Evolutionary conservation across 1,140 invertebrate species (phyloP).

Genomic region (Condylostylus longicornis): DNA sequence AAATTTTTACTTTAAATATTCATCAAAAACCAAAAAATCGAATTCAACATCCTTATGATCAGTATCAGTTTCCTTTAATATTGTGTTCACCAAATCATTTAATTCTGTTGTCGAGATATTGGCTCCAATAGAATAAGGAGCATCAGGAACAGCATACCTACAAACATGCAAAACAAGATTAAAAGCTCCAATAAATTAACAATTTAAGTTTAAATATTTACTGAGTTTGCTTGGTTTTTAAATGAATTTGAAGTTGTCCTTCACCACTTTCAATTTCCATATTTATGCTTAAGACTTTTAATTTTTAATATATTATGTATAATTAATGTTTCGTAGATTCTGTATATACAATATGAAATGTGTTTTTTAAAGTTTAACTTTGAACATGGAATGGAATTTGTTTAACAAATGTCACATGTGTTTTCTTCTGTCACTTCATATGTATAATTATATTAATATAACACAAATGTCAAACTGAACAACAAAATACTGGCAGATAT

Average conservation of each 20-base stretch:
- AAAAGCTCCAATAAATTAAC: background rate
- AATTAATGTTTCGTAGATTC: too few species aligned
- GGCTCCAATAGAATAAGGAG: slow-evolving; percentile 62
- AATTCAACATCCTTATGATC: slow-evolving; percentile 51
- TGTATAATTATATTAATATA: too few species aligned
- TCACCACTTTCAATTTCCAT: slow-evolving; percentile 32
- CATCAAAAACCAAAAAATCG: slow-evolving; percentile 73
- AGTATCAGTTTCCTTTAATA: slow-evolving; percentile 48
- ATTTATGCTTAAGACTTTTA: slow-evolving; percentile 1
- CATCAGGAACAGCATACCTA: slow-evolving; percentile 77
- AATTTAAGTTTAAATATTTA: slow-evolving; percentile 34
- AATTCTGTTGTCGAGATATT: slow-evolving; percentile 51
- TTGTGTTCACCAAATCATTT: slow-evolving; percentile 64
- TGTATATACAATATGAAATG: too few species aligned
- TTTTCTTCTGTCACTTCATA: too few species aligned
- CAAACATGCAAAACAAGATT: slow-evolving; percentile 6
- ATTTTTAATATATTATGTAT: too few species aligned
- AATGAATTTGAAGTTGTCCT: slow-evolving; percentile 54
- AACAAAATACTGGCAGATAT: too few species aligned
- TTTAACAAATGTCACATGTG: too few species aligned
- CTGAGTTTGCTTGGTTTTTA: slow-evolving; percentile 65
- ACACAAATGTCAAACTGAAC: too few species aligned
- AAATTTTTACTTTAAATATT: slow-evolving; percentile 46
- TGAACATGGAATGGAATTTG: too few species aligned
- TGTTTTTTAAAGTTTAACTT: too few species aligned